Conservation (phyloP, 1,140 invertebrate genomes). For the Drosophila novamexicana region DNA sequence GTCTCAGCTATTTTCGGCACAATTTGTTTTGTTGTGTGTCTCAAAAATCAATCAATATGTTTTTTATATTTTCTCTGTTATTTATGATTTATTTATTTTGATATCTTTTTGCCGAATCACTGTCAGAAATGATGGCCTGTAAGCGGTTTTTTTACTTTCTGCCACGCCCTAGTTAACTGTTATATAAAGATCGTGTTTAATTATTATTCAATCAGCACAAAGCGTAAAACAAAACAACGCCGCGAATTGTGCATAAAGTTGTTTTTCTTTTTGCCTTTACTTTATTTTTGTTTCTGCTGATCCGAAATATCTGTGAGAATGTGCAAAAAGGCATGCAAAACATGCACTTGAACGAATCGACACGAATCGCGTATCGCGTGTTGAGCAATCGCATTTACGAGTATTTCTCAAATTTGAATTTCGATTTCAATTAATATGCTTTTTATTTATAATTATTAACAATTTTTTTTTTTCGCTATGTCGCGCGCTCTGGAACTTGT, state of each 20-base stretch:
- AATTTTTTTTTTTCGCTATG: conserved; percentile 39
- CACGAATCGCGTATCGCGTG: conserved; percentile 46
- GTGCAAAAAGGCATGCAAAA: conserved; percentile 52
- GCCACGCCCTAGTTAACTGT: conserved; percentile 39
- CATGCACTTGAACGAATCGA: conserved; percentile 67
- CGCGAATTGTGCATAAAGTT: conserved; percentile 44
- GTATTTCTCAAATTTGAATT: conserved; percentile 29
- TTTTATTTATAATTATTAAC: conserved; percentile 25
- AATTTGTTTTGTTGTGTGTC: background rate
- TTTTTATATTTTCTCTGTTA: conserved; percentile 15
- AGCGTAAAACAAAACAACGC: conserved; percentile 34
- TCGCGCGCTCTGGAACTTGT: conserved; percentile 60
- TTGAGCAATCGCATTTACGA: conserved; percentile 56
- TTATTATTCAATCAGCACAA: conserved; percentile 70
- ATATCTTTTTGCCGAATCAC: conserved; percentile 31
- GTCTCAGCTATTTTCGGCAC: conserved; percentile 41
- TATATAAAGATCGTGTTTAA: conserved; percentile 63
- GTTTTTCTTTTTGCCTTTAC: conserved; percentile 5
- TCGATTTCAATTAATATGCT: conserved; percentile 24
- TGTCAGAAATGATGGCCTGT: conserved; percentile 31
- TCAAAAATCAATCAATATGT: too few relatives aligned
- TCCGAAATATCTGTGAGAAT: conserved; percentile 27
- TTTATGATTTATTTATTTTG: conserved; percentile 1
- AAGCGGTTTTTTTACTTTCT: background rate
- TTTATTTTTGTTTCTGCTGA: conserved; percentile 9